Evolutionary conservation across 2,797 vertebrate species (phyloP).

Genomic region (Tympanoctomys barrerae): DNA sequence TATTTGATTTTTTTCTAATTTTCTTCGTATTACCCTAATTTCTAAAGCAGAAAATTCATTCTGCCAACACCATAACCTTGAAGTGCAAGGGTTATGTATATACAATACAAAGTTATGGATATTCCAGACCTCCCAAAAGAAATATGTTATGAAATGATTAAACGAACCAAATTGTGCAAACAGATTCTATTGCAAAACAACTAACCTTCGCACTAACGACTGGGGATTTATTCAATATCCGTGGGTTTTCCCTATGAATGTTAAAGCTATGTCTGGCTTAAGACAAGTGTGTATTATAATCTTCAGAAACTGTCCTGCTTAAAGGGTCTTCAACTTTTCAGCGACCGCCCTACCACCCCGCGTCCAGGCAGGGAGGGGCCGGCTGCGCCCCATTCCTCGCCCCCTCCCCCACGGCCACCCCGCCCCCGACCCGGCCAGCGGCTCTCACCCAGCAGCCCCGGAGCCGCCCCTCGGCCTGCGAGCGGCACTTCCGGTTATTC

Average conservation of each 20-base stretch:
- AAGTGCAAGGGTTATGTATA: neutral
- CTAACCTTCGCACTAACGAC: neutral
- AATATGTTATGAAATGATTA: neutral
- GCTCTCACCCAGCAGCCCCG: slow-evolving; percentile 54
- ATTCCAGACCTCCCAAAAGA: neutral
- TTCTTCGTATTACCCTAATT: neutral
- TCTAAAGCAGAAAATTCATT: neutral
- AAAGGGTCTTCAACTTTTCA: slow-evolving; percentile 66
- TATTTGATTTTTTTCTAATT: neutral
- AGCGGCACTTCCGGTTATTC: slow-evolving; percentile 79
- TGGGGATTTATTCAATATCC: neutral
- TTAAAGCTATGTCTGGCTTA: neutral
- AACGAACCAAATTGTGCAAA: neutral
- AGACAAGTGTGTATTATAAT: neutral
- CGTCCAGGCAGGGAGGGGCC: neutral
- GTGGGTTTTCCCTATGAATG: neutral
- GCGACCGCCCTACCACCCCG: neutral
- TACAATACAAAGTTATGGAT: neutral
- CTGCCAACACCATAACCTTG: neutral
- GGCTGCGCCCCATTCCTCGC: neutral
- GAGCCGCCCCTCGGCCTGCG: slow-evolving; percentile 59
- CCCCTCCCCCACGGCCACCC: neutral
- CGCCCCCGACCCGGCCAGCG: neutral
- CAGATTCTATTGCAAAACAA: neutral
- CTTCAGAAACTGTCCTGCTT: neutral